phyloP scores from a whole-genome alignment of 2,797 vertebrate species.

The Bradypodion ventrale region DNA sequence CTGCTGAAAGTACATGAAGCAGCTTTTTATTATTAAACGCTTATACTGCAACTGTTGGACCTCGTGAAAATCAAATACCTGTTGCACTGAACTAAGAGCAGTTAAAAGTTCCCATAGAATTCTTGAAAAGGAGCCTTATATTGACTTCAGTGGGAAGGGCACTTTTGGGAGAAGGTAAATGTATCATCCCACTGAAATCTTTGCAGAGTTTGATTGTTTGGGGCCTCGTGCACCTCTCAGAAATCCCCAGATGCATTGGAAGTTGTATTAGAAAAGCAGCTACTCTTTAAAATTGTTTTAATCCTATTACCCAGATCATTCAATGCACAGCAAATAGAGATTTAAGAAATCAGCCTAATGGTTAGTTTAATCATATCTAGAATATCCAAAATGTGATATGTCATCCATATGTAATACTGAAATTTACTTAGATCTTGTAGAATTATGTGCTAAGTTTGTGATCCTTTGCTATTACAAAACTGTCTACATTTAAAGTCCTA shows the following conservation, averaged over 20 bases:
- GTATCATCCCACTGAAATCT: neutral
- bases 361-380: neutral
- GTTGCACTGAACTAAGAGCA: neutral
- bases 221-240: too few species aligned
- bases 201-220: too few species aligned
- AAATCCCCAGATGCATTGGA: too few species aligned
- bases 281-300: neutral
- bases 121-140: neutral
- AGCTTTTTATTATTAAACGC: neutral
- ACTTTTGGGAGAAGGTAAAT: fast-evolving
- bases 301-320: neutral
- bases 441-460: neutral
- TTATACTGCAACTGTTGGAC: neutral
- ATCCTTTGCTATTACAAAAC: neutral
- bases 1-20: slow-evolving; percentile 27
- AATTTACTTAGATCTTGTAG: neutral
- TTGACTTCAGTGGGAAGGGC: neutral
- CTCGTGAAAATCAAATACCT: neutral
- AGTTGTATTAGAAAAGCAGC: neutral
- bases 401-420: neutral
- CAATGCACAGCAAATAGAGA: neutral
- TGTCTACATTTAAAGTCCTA: neutral
- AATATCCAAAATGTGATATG: neutral
- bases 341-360: neutral
- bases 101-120: neutral